A percentile compares a stretch with the other conserved stretches of the same genome.
These are phyloP conservation scores for Drosophila sucinea DNA, from an alignment of 1,140 invertebrate species.

Conservation along the genomic window DNA sequence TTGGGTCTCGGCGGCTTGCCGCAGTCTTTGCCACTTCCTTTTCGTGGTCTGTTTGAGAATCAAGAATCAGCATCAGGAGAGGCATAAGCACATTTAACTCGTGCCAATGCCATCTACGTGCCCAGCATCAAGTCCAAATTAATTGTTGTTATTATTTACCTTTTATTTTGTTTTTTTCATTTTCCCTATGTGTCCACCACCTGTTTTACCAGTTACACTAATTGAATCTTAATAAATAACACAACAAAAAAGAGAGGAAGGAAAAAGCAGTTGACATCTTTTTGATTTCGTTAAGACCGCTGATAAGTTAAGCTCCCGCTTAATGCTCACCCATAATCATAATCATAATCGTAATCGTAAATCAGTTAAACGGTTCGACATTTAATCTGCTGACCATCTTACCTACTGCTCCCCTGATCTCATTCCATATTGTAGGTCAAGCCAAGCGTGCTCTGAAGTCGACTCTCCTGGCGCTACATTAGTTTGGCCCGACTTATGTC, in stretches of 20 bases:
- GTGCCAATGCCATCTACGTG: conserved; percentile 10
- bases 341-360: conserved; percentile 62
- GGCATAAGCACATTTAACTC: conserved; percentile 8
- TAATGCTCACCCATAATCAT: conserved; percentile 20
- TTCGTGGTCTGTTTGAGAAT: conserved; percentile 74
- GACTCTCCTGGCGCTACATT: conserved; percentile 40
- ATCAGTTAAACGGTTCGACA: conserved; percentile 63
- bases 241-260: neutral
- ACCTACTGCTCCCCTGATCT: conserved; percentile 1
- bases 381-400: conserved; percentile 42
- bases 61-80: conserved; percentile 25
- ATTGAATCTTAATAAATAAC: conserved; percentile 72
- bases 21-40: conserved; percentile 79
- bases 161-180: conserved; percentile 1
- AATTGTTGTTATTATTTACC: conserved; percentile 75
- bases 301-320: conserved; percentile 42
- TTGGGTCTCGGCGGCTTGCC: conserved; percentile 67
- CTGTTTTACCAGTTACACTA: conserved; percentile 63
- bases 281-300: conserved; percentile 59
- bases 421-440: conserved; percentile 61
- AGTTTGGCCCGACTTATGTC: conserved; percentile 34
- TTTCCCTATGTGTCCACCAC: conserved; percentile 33
- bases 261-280: conserved; percentile 49
- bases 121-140: conserved; percentile 58
- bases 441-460: conserved; percentile 52